A percentile compares a stretch with the other conserved stretches of the same genome.
Evolutionary conservation across 2,888 invertebrate genomes (phyloP).

Genomic region (Chrysina gloriosa): DNA sequence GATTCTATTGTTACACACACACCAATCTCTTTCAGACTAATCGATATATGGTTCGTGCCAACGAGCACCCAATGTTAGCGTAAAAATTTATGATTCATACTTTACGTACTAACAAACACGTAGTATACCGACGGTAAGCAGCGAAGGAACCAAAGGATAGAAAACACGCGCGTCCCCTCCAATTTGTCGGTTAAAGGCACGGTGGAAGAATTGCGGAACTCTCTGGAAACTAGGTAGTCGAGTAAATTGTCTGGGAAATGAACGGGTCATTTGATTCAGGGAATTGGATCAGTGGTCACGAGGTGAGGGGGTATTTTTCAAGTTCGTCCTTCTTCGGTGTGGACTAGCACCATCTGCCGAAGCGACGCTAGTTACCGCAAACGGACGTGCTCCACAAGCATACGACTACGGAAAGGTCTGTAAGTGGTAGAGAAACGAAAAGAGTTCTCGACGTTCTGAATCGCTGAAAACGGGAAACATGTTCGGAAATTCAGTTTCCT

Average conservation of each 20-base stretch:
- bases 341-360: constrained; percentile 13
- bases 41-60: background rate
- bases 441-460: background rate
- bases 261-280: constrained; percentile 36
- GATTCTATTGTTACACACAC: no score
- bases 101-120: constrained; percentile 9
- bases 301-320: constrained; percentile 35
- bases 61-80: background rate
- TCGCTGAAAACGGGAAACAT: constrained; percentile 8
- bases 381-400: background rate
- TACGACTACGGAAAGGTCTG: background rate
- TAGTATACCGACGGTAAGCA: background rate
- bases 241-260: constrained; percentile 41
- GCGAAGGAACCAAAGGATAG: background rate
- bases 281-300: constrained; percentile 36
- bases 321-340: constrained; percentile 1
- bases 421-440: background rate
- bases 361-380: background rate
- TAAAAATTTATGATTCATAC: background rate
- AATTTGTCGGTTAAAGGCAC: constrained; percentile 28
- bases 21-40: background rate
- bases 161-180: constrained; percentile 29
- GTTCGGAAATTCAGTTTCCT: constrained; percentile 3
- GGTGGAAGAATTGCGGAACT: constrained; percentile 13
- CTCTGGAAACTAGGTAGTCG: constrained; percentile 27